These are phyloP conservation scores for Scaptomyza polygonia DNA, from an alignment of 2,888 invertebrate genomes.

Conservation along the genomic window DNA sequence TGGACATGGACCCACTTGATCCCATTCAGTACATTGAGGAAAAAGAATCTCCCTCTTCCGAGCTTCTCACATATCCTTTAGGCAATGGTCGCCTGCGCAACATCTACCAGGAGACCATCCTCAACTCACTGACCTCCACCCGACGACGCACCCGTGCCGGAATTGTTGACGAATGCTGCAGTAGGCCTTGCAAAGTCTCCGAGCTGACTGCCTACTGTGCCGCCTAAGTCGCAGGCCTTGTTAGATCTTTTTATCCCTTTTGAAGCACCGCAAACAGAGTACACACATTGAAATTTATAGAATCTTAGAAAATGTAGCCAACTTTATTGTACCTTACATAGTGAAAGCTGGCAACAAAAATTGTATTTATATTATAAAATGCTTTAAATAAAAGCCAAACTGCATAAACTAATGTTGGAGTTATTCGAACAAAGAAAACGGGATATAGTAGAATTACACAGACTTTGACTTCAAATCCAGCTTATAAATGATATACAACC, in stretches of 20 bases:
- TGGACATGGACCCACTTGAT: slow-evolving; percentile 55
- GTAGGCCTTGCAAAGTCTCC: slow-evolving; percentile 14
- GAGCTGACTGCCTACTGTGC: slow-evolving; percentile 54
- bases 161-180: slow-evolving; percentile 64
- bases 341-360: slow-evolving; percentile 4
- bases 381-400: slow-evolving; percentile 54
- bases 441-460: too few relatives aligned
- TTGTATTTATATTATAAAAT: slow-evolving; percentile 32
- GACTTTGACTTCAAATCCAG: too few relatives aligned
- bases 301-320: slow-evolving; percentile 19
- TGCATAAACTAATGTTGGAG: slow-evolving; percentile 25
- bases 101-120: slow-evolving; percentile 36
- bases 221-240: slow-evolving; percentile 10
- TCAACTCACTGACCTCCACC: slow-evolving; percentile 53
- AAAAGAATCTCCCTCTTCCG: slow-evolving; percentile 41
- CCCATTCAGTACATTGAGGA: slow-evolving; percentile 63
- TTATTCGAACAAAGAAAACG: not conserved
- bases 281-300: slow-evolving; percentile 23
- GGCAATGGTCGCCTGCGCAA: slow-evolving; percentile 34
- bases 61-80: slow-evolving; percentile 38
- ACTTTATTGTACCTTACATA: slow-evolving; percentile 11
- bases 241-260: not conserved
- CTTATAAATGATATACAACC: too few relatives aligned
- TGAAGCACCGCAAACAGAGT: slow-evolving; percentile 36
- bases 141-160: slow-evolving; percentile 57